Evolutionary conservation across 1,140 invertebrate species (phyloP).

Genomic region (Geopemphigus sp.): DNA sequence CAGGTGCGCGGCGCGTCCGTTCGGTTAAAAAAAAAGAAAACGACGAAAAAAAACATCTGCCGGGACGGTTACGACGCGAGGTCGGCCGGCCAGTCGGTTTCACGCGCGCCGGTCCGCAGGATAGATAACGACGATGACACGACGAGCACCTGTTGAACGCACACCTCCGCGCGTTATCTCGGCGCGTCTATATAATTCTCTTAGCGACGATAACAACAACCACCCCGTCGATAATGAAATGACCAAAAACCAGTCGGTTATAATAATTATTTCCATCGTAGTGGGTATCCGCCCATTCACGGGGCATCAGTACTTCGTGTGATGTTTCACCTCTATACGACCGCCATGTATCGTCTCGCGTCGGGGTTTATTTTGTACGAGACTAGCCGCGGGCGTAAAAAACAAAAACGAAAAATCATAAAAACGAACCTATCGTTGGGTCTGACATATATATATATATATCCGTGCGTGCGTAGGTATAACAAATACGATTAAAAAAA

Average conservation of each 20-base stretch:
- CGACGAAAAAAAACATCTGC: conserved; percentile 15
- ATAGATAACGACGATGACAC: conserved; percentile 20
- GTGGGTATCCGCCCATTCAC: background rate
- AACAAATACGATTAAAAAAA: background rate
- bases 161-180: background rate
- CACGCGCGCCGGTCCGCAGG: conserved; percentile 11
- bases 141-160: conserved; percentile 34
- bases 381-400: conserved; percentile 8
- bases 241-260: conserved; percentile 32
- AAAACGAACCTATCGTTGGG: background rate
- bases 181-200: background rate
- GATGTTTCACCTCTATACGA: background rate
- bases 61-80: conserved; percentile 19
- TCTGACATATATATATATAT: background rate
- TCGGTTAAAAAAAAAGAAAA: background rate
- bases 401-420: background rate
- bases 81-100: conserved; percentile 36
- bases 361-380: conserved; percentile 20
- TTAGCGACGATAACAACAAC: conserved; percentile 5
- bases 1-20: conserved; percentile 17
- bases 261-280: background rate
- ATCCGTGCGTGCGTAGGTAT: background rate
- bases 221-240: conserved; percentile 21
- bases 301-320: background rate
- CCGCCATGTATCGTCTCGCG: background rate